A percentile compares a stretch with the other conserved stretches of the same genome.
Conservation (phyloP, 2,113 vertebrate species). For the Semicossyphus pulcher region DNA sequence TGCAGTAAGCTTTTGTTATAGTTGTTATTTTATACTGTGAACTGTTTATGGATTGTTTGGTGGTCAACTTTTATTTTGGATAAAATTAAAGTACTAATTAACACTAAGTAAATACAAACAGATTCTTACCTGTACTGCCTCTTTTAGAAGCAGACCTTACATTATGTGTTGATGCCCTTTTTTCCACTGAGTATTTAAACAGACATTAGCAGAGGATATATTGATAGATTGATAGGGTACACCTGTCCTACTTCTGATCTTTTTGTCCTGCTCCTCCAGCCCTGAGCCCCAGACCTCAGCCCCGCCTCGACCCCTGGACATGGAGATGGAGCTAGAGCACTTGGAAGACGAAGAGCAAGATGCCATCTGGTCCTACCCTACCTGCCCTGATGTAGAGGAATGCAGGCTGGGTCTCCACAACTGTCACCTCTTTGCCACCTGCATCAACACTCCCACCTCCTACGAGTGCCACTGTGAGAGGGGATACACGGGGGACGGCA, state of each 20-base stretch:
- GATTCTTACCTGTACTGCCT: too few species aligned
- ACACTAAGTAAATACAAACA: too few species aligned
- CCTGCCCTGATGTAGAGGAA: slow-evolving; percentile 93
- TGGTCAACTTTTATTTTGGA: too few species aligned
- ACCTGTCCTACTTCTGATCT: background rate
- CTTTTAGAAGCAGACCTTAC: background rate
- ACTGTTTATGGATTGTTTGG: background rate
- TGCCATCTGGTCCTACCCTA: slow-evolving; percentile 90
- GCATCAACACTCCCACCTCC: slow-evolving; percentile 92
- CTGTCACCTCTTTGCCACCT: slow-evolving; percentile 89
- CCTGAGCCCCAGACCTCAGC: slow-evolving; percentile 84
- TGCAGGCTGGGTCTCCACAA: slow-evolving; percentile 90
- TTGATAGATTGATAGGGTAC: background rate
- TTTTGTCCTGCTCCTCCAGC: slow-evolving; percentile 48
- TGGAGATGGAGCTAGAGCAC: slow-evolving; percentile 82
- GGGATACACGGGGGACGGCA: slow-evolving; percentile 90
- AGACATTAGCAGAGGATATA: too few species aligned
- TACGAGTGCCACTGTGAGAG: slow-evolving; percentile 92
- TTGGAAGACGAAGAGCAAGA: slow-evolving; percentile 80
- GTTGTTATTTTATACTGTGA: background rate
- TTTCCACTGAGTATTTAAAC: too few species aligned
- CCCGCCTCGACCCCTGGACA: slow-evolving; percentile 80
- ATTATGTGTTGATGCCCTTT: background rate
- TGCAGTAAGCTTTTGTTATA: background rate
- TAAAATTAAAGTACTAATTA: too few species aligned